phyloP scores from a whole-genome alignment of 1,140 invertebrate species.

The Ladona fulva region DNA sequence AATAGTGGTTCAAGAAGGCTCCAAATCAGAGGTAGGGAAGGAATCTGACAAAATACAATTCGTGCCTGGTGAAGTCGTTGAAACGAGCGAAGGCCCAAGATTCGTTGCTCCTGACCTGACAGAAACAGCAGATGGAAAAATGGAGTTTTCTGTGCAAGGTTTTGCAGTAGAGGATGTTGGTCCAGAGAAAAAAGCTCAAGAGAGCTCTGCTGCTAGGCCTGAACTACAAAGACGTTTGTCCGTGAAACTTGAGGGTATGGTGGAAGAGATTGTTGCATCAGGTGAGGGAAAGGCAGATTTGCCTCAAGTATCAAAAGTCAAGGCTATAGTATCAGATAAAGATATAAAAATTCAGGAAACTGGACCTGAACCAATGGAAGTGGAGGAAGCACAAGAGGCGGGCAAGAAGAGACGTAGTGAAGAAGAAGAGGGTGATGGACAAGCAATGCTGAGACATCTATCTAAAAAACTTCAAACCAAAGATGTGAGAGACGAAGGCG shows the following conservation, averaged over 20 bases:
- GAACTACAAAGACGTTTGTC: neutral
- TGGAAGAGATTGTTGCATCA: conserved; percentile 21
- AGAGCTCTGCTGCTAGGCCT: neutral
- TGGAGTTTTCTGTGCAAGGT: conserved; percentile 63
- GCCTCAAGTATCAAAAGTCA: conserved; percentile 27
- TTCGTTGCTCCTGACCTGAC: conserved; percentile 60
- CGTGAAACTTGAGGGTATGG: neutral
- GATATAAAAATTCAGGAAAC: neutral
- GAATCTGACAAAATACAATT: conserved; percentile 42
- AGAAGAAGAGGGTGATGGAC: conserved; percentile 24
- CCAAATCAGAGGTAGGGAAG: conserved; percentile 33
- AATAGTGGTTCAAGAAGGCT: conserved; percentile 49
- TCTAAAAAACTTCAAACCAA: neutral
- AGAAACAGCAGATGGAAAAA: conserved; percentile 48
- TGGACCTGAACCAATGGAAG: neutral
- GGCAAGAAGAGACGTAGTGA: conserved; percentile 26
- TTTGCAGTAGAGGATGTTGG: conserved; percentile 41
- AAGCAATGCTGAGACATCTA: neutral
- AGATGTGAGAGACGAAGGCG: neutral
- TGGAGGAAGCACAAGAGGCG: conserved; percentile 26
- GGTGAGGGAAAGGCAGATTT: conserved; percentile 29
- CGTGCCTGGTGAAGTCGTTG: conserved; percentile 59
- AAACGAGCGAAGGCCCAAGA: conserved; percentile 57
- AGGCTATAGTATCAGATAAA: conserved; percentile 24
- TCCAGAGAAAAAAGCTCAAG: neutral